Evolutionary conservation across 2,888 invertebrate genomes (phyloP).

Genomic region (Sturmia bella): DNA sequence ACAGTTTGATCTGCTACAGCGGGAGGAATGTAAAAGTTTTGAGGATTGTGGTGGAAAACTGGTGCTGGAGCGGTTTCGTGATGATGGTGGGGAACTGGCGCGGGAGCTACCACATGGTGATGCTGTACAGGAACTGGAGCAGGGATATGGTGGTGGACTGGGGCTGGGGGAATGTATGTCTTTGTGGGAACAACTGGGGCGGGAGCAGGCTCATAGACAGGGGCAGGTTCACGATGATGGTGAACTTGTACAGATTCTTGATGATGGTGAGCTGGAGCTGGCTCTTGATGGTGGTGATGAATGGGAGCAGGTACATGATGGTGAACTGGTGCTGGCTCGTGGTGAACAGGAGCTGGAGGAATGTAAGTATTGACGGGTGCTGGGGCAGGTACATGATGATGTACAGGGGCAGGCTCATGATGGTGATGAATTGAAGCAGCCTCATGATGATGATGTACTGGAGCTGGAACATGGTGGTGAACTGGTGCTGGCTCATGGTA

Average conservation of each 20-base stretch:
- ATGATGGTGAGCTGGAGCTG: slow-evolving; percentile 32
- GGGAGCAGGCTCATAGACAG: too few relatives aligned
- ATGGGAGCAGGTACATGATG: slow-evolving; percentile 1
- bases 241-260: slow-evolving; percentile 1
- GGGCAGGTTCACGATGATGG: background rate
- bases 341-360: slow-evolving; percentile 34
- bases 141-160: slow-evolving; percentile 23
- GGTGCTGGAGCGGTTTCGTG: slow-evolving; percentile 7
- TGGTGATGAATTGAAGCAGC: too few relatives aligned
- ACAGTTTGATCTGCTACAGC: slow-evolving; percentile 30
- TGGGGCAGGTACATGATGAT: background rate
- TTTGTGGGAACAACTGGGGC: background rate
- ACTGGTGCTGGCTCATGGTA: slow-evolving; percentile 13
- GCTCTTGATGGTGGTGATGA: slow-evolving; percentile 16
- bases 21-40: slow-evolving; percentile 44
- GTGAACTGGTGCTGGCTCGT: slow-evolving; percentile 23
- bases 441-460: slow-evolving; percentile 6
- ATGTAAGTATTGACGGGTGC: slow-evolving; percentile 29
- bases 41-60: background rate
- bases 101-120: slow-evolving; percentile 5
- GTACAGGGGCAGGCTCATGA: background rate
- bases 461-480: slow-evolving; percentile 1
- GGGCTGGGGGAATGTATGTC: slow-evolving; percentile 10
- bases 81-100: slow-evolving; percentile 23
- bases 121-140: slow-evolving; percentile 18